Evolutionary conservation across 1,140 invertebrate genomes (phyloP).

Genomic region (Chlorops oryzae): DNA sequence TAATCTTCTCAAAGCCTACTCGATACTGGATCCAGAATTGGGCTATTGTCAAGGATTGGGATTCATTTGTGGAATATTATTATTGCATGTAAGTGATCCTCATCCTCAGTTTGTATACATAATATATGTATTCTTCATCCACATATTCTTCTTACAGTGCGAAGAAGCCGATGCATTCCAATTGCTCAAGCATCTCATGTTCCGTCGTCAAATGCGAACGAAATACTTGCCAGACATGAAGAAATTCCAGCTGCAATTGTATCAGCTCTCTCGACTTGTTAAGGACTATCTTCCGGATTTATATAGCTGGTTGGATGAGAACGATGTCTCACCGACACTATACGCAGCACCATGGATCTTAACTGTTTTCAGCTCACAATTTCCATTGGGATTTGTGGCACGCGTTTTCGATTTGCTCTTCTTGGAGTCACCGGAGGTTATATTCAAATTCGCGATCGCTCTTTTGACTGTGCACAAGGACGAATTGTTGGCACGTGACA

Average conservation of each 20-base stretch:
- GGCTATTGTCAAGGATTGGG: slow-evolving; percentile 94
- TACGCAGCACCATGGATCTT: slow-evolving; percentile 95
- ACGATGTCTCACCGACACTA: slow-evolving; percentile 86
- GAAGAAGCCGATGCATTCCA: slow-evolving; percentile 84
- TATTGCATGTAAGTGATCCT: slow-evolving; percentile 76
- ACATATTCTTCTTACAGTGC: slow-evolving; percentile 56
- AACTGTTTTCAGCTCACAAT: slow-evolving; percentile 93
- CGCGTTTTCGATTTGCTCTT: slow-evolving; percentile 90
- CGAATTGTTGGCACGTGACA: slow-evolving; percentile 72
- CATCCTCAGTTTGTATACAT: too few relatives aligned
- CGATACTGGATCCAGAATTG: slow-evolving; percentile 85
- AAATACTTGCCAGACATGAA: slow-evolving; percentile 92
- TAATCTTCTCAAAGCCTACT: slow-evolving; percentile 93
- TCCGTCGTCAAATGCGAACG: slow-evolving; percentile 73
- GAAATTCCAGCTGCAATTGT: slow-evolving; percentile 84
- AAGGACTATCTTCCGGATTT: slow-evolving; percentile 81
- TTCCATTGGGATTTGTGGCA: slow-evolving; percentile 90
- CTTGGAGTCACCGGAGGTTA: slow-evolving; percentile 78
- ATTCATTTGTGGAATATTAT: slow-evolving; percentile 87
- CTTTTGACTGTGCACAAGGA: slow-evolving; percentile 80
- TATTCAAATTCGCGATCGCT: slow-evolving; percentile 83
- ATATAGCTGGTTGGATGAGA: slow-evolving; percentile 80
- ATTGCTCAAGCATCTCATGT: slow-evolving; percentile 85
- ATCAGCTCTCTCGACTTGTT: slow-evolving; percentile 87
- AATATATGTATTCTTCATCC: neutral